A percentile compares a stretch with the other conserved stretches of the same genome.
Conservation (phyloP, 2,888 invertebrate species). For the Eilema depressum region DNA sequence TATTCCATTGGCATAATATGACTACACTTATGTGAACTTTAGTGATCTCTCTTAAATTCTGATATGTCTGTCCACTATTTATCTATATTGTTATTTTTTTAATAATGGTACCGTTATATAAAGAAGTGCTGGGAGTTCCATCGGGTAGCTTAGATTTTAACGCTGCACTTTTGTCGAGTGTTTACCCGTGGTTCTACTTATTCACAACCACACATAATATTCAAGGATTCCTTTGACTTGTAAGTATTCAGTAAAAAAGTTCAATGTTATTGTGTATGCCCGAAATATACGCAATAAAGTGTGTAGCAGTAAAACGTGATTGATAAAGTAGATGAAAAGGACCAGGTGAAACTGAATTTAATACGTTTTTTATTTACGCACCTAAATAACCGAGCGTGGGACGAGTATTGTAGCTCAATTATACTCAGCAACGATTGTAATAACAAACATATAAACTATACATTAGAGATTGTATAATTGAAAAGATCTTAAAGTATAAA, state of each 20-base stretch:
- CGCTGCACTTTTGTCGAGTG: no score
- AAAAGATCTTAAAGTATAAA: not conserved
- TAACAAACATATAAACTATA: conserved; percentile 10
- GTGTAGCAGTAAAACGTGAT: conserved; percentile 4
- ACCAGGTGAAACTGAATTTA: conserved; percentile 4
- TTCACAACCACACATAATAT: no score
- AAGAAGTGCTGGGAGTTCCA: no score
- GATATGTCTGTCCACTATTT: no score
- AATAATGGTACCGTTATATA: no score
- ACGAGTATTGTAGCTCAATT: conserved; percentile 22
- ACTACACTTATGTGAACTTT: no score
- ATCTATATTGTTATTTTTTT: no score
- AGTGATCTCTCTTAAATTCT: no score
- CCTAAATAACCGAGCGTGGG: not conserved
- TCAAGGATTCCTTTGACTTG: no score
- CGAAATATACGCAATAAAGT: not conserved
- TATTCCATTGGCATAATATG: no score
- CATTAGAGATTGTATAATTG: conserved; percentile 20
- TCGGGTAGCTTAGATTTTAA: no score
- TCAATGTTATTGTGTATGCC: not conserved
- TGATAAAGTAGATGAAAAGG: conserved; percentile 1
- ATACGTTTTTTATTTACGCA: conserved; percentile 12
- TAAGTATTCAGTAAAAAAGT: not conserved
- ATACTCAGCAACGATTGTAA: conserved; percentile 1
- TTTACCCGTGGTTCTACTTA: no score